These are phyloP conservation scores for Lasius fuliginosus DNA, from an alignment of 2,888 invertebrate genomes.

Conservation along the genomic window DNA sequence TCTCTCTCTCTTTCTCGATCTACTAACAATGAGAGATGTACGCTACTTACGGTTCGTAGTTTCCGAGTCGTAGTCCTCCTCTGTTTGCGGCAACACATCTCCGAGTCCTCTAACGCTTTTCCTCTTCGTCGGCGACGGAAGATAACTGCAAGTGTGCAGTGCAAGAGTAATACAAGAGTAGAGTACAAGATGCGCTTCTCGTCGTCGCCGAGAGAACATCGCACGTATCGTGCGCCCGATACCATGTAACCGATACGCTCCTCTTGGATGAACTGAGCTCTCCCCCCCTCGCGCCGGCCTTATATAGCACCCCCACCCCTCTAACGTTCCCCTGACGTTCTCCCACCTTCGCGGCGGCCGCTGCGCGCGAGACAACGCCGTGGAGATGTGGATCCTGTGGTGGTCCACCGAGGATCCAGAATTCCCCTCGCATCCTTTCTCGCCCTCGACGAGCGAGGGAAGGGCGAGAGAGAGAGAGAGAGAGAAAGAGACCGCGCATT, in stretches of 20 bases:
- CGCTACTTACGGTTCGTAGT: conserved; percentile 62
- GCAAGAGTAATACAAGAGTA: too few relatives aligned
- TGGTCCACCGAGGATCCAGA: conserved; percentile 75
- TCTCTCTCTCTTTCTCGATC: conserved; percentile 15
- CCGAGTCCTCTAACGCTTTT: conserved; percentile 39
- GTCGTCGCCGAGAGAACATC: conserved; percentile 64
- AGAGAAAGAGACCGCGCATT: conserved; percentile 34
- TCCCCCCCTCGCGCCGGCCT: conserved; percentile 85
- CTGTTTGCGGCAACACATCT: conserved; percentile 56
- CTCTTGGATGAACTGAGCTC: conserved; percentile 85
- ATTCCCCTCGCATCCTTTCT: conserved; percentile 53
- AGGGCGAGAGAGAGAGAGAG: conserved; percentile 1
- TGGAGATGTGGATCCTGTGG: conserved; percentile 79
- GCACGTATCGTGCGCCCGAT: conserved; percentile 65
- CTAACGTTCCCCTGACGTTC: conserved; percentile 78
- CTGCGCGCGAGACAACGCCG: conserved; percentile 70
- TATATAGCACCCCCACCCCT: conserved; percentile 86
- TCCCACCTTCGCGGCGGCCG: conserved; percentile 78
- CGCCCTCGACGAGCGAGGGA: not conserved
- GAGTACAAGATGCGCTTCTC: conserved; percentile 35
- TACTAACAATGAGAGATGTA: conserved; percentile 44
- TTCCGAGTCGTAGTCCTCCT: conserved; percentile 1
- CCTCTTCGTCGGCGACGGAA: conserved; percentile 18
- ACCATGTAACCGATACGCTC: conserved; percentile 83
- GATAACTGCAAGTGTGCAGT: conserved; percentile 44